Percentiles rank a stretch among this genome's conserved stretches.
phyloP scores from a whole-genome alignment of 2,113 vertebrate genomes.

The Oophaga pumilio region DNA sequence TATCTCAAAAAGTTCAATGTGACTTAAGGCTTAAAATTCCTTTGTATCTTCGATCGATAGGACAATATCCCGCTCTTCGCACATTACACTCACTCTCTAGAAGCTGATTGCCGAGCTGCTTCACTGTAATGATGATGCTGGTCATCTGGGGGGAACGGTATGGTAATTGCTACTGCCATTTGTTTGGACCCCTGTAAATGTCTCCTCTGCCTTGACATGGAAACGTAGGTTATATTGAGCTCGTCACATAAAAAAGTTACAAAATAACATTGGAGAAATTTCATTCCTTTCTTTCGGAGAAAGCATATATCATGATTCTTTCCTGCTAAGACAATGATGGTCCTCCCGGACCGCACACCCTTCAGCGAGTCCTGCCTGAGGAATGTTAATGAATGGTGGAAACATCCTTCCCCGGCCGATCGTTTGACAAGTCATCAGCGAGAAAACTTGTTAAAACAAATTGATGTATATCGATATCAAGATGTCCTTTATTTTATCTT shows the following conservation, averaged over 20 bases:
- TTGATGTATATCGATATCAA: constrained; percentile 40
- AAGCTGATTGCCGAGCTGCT: too few species aligned
- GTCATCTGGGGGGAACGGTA: too few species aligned
- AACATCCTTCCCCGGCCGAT: neutral
- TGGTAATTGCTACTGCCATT: too few species aligned
- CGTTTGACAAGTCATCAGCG: constrained; percentile 4
- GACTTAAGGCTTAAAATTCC: too few species aligned
- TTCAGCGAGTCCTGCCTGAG: neutral
- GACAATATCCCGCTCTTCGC: too few species aligned
- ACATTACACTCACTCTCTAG: too few species aligned
- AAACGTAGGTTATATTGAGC: too few species aligned
- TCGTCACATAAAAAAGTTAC: neutral
- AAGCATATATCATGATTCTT: neutral
- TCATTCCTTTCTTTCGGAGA: neutral
- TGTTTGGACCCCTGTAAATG: too few species aligned
- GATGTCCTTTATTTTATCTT: constrained; percentile 24
- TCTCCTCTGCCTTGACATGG: too few species aligned
- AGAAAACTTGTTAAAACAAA: constrained; percentile 30
- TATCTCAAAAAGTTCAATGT: too few species aligned
- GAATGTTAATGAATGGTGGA: neutral
- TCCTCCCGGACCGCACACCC: neutral
- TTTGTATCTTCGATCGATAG: too few species aligned
- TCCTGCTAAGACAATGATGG: neutral
- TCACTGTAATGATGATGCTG: too few species aligned
- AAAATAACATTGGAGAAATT: neutral